Base-by-base conservation (phyloP, 1,140 invertebrate genomes). In the Drosophila setifemur region DNA sequence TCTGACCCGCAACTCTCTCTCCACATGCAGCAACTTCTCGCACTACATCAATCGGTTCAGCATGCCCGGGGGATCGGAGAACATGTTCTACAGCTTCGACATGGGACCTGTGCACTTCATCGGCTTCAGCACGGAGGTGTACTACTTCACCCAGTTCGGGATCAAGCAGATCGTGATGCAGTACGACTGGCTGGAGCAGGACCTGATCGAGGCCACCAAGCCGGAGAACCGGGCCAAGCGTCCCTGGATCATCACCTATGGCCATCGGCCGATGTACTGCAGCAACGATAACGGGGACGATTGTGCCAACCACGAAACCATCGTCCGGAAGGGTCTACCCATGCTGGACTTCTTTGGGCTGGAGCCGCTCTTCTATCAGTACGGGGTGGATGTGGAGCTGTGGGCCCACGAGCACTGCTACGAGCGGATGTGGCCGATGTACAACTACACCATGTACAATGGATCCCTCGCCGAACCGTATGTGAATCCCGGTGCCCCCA, bases 381-480 rank as follows among this genome's bases (percentile, higher is more conserved):
- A 96, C 88, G 96, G 96, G 40, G 98, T 99, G 11, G 98, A 99
- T 92, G 90, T 99, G 42, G 94, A 95, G 88, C 92, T 99, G n/a
- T 98, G 97, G 96, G 98, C 97, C 0, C 98, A 99, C 91, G 97
- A 99, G 90, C 98, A 99, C 91, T 96, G 96, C 16, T 99, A 99
- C 89, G 97, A 99, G 92, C 92, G 98, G 26, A 91, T 98, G 48
- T 99, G 95, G 94, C 98, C 98, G 0, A 93, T 99, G 43, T 99
- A 97, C 90, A 94, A 99, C 89, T 93, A 94, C 63, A 93, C 93
- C 50, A 94, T 97, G 1, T 96, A 95, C 73, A 98, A 98, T 91
- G 96, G 96, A n/a, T 94, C 94, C 18, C 89, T 91, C 5, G 90
- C 93, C 4, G 90, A 93, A 19, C 97, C 98, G 0, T 99, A 99